phyloP scores from a whole-genome alignment of 2,888 invertebrate species.

The Phyllotreta striolata region DNA sequence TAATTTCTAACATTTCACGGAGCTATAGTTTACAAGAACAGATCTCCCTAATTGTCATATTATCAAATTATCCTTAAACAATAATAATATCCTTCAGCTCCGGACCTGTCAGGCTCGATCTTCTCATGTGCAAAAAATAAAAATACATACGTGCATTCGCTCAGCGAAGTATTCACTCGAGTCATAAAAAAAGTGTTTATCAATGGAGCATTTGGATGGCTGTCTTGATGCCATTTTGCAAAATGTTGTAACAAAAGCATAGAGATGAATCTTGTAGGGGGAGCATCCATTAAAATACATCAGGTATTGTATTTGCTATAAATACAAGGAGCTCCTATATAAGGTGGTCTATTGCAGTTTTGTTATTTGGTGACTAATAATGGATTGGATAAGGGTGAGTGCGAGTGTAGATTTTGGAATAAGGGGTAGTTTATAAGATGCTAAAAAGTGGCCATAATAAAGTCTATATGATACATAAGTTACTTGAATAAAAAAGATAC shows the following conservation, averaged over 20 bases:
- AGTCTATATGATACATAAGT: too few species aligned
- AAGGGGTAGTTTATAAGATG: too few species aligned
- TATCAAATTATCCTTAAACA: too few species aligned
- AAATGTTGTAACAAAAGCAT: constrained; percentile 55
- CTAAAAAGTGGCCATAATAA: too few species aligned
- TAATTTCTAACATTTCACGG: too few species aligned
- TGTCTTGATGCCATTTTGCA: constrained; percentile 53
- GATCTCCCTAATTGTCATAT: too few species aligned
- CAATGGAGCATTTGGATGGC: not conserved
- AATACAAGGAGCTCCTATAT: constrained; percentile 44
- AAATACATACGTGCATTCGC: constrained; percentile 37
- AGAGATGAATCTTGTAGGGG: constrained; percentile 51
- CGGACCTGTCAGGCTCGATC: constrained; percentile 11
- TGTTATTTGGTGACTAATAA: constrained; percentile 32
- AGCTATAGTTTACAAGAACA: too few species aligned
- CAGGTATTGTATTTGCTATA: constrained; percentile 40
- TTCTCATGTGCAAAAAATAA: constrained; percentile 16
- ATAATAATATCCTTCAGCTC: not conserved
- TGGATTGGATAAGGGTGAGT: constrained; percentile 49
- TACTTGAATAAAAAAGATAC: too few species aligned
- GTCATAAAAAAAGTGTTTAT: not conserved
- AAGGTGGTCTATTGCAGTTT: constrained; percentile 34
- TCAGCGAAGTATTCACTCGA: constrained; percentile 42
- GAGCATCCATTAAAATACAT: constrained; percentile 46
- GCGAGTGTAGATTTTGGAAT: not conserved